Evolutionary conservation across 35 echinoderm and acorn worm species (phyloP).

Genomic region (Stichopus chloronotus): DNA sequence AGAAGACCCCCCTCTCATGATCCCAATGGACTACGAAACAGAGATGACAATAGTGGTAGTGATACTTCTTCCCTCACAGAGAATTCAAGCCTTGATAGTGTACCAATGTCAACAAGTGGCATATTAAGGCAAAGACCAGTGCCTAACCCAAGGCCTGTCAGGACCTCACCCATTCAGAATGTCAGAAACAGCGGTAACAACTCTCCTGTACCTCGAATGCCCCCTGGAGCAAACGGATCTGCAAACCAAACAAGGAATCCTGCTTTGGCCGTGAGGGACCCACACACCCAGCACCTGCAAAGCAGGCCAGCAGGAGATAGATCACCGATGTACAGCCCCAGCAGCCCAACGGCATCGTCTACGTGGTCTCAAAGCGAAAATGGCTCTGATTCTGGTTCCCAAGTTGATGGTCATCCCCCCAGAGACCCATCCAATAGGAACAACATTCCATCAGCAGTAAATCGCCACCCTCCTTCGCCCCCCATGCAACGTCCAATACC

Average conservation of each 20-base stretch:
- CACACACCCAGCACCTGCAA: constrained; percentile 53
- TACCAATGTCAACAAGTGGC: constrained; percentile 59
- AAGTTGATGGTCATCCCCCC: constrained; percentile 8
- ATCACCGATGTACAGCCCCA: constrained; percentile 79
- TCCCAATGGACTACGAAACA: neutral
- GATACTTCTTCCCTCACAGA: constrained; percentile 97
- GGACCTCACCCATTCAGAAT: constrained; percentile 45
- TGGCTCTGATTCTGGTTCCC: constrained; percentile 14
- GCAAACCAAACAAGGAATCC: constrained; percentile 29
- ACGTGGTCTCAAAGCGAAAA: constrained; percentile 38
- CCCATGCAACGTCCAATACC: constrained; percentile 28
- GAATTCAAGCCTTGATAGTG: constrained; percentile 96
- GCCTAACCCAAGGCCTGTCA: constrained; percentile 28
- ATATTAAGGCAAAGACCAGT: constrained; percentile 55
- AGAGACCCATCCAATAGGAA: constrained; percentile 7
- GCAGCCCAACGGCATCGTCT: constrained; percentile 33
- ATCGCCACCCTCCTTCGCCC: constrained; percentile 49
- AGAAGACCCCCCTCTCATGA: neutral
- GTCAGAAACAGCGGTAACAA: constrained; percentile 25
- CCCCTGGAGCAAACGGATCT: neutral
- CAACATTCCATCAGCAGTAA: constrained; percentile 9
- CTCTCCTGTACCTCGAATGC: constrained; percentile 48
- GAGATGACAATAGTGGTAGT: constrained; percentile 91
- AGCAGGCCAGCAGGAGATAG: constrained; percentile 72
- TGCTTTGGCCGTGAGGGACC: constrained; percentile 60